Base-by-base conservation (phyloP, 92 coral and sea anemone species). In the Phenganax subtilis region DNA sequence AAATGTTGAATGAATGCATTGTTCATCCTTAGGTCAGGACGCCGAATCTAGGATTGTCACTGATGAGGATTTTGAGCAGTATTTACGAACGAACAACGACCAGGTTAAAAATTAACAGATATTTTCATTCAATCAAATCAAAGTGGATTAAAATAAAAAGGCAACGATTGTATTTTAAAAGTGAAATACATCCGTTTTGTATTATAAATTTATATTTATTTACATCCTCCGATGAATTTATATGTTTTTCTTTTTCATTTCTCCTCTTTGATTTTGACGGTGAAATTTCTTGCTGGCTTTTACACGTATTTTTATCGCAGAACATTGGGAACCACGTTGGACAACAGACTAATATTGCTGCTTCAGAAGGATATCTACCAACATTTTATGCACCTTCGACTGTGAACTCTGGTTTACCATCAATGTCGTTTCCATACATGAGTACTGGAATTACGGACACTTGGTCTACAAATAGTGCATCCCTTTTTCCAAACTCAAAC, bases 351-450 rank as follows among this genome's bases (percentile, higher is more conserved):
- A 65, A 55, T 51, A 55, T 68, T 63, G 51, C 44, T 31, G 51
- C 83, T 70, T 84, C 97, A 82, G 99, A 96, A 74, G 77, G 92
- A 51, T 96, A 92, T 81, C 81, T 96, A 76, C 96, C 94, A n/a
- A 91, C 97, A 20, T 96, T 92, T 86, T 96, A 91, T 76, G 90
- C 99, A 51, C 82, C 92, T 15, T 80, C 97, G 3, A 89, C 89
- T 63, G 89, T 97, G 9, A 96, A 83, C 81, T 90, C 99, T 20
- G 97, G 93, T 84, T 80, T 96, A 31, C 99, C 99, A 28, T 88
- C 99, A 8, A 96, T 96, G 99, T 96, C 97, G 14, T 96, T 96
- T 86, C 96, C 97, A 0, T 96, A 96, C 60, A 84, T 93, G 75
- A 92, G 89, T 81, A 89, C 97, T 68, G 97, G 97, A 16, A 93